Conservation (phyloP, 2,797 vertebrate species). For the Glyptemys insculpta region DNA sequence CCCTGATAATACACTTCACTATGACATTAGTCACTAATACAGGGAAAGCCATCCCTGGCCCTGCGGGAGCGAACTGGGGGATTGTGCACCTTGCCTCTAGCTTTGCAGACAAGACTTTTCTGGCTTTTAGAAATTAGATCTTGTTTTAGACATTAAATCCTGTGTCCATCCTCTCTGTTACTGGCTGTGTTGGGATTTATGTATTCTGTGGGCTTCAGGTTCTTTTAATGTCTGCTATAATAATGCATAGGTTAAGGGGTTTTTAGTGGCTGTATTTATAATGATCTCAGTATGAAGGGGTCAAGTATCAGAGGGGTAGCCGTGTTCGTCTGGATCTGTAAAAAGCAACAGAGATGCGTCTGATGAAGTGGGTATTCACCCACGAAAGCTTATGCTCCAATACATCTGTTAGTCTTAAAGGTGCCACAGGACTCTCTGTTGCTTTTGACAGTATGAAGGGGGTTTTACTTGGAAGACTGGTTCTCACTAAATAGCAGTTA, state of each 20-base stretch:
- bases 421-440: too few species aligned
- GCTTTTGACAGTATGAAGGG: background rate
- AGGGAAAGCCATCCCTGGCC: background rate
- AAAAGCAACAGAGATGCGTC: too few species aligned
- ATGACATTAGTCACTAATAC: background rate
- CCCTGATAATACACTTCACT: background rate
- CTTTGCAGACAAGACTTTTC: background rate
- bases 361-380: too few species aligned
- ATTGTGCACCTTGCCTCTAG: background rate
- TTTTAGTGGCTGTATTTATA: background rate
- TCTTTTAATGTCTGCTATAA: rapidly evolving
- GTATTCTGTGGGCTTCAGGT: background rate
- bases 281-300: background rate
- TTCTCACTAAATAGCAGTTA: background rate
- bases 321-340: too few species aligned
- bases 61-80: background rate
- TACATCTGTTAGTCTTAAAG: too few species aligned
- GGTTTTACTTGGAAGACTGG: background rate
- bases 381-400: too few species aligned
- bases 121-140: background rate
- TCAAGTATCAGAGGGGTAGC: too few species aligned
- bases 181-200: background rate
- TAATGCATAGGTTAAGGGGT: background rate
- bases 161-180: background rate
- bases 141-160: background rate